These are phyloP conservation scores for Hypotaenidia okinawae DNA, from an alignment of 2,797 vertebrate species.

Conservation along the genomic window DNA sequence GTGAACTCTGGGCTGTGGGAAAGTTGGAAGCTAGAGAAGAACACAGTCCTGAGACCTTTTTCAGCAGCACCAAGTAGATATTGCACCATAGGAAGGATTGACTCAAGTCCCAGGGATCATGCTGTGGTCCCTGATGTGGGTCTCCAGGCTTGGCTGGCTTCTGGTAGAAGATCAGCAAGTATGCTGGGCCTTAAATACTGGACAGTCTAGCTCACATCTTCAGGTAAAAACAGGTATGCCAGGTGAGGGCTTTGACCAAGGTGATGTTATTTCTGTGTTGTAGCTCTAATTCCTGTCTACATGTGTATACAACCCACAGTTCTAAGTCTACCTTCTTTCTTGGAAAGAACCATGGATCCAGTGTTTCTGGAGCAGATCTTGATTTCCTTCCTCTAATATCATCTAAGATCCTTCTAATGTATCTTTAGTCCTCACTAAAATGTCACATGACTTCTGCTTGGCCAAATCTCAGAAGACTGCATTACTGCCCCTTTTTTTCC, in stretches of 20 bases:
- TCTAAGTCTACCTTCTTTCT: not conserved
- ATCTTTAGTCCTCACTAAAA: not conserved
- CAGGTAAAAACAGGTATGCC: not conserved
- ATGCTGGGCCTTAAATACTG: not conserved
- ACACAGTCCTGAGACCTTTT: not conserved
- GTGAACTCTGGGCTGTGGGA: not conserved
- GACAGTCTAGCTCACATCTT: not conserved
- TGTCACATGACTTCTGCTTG: not conserved
- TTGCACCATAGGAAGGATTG: not conserved
- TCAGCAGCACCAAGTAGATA: not conserved
- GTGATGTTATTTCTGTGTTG: not conserved
- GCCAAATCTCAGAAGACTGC: not conserved
- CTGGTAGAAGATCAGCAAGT: not conserved
- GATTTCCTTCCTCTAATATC: not conserved
- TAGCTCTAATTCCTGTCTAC: not conserved
- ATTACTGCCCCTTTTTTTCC: not conserved
- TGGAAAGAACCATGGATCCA: rapidly evolving
- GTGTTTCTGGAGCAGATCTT: not conserved
- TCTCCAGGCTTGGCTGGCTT: not conserved
- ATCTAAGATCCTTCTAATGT: not conserved
- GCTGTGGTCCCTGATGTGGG: not conserved
- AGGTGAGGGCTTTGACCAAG: not conserved
- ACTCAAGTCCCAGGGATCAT: not conserved
- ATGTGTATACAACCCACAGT: not conserved
- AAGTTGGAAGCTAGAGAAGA: not conserved